Percentiles rank a stretch among this genome's conserved stretches.
Evolutionary conservation across 1,140 invertebrate genomes (phyloP).

Genomic region (Arctopsyche grandis): DNA sequence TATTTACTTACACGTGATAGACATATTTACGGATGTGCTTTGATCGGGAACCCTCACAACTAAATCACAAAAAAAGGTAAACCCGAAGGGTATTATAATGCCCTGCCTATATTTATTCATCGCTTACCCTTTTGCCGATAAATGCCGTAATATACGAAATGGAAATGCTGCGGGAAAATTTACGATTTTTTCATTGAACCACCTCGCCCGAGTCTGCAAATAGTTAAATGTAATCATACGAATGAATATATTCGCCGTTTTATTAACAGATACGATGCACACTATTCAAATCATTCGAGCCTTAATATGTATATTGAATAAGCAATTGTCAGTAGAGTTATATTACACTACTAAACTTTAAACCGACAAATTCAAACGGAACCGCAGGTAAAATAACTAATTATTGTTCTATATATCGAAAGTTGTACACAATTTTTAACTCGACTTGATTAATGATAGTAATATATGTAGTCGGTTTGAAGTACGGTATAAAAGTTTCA

Average conservation of each 20-base stretch:
- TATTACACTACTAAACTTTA: too few relatives aligned
- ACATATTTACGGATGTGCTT: conserved; percentile 45
- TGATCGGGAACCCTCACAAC: conserved; percentile 35
- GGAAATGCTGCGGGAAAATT: conserved; percentile 31
- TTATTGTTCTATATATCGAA: too few relatives aligned
- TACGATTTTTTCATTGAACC: conserved; percentile 31
- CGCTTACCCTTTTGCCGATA: conserved; percentile 28
- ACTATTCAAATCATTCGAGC: too few relatives aligned
- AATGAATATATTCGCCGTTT: not conserved
- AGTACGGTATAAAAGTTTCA: too few relatives aligned
- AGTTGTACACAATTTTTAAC: too few relatives aligned
- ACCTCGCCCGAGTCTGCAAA: not conserved
- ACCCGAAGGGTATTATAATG: conserved; percentile 35
- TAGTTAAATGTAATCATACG: conserved; percentile 20
- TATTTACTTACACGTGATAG: conserved; percentile 39
- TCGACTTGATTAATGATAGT: too few relatives aligned
- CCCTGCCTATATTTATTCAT: conserved; percentile 36
- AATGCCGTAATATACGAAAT: conserved; percentile 38
- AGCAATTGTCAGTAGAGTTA: too few relatives aligned
- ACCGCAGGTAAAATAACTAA: too few relatives aligned
- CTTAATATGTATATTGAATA: too few relatives aligned
- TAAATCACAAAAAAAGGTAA: conserved; percentile 41
- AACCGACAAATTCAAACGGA: too few relatives aligned
- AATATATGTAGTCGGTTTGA: too few relatives aligned
- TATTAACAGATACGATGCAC: too few relatives aligned